phyloP scores from a whole-genome alignment of 2,888 invertebrate genomes.

The Campaea margaritaria region DNA sequence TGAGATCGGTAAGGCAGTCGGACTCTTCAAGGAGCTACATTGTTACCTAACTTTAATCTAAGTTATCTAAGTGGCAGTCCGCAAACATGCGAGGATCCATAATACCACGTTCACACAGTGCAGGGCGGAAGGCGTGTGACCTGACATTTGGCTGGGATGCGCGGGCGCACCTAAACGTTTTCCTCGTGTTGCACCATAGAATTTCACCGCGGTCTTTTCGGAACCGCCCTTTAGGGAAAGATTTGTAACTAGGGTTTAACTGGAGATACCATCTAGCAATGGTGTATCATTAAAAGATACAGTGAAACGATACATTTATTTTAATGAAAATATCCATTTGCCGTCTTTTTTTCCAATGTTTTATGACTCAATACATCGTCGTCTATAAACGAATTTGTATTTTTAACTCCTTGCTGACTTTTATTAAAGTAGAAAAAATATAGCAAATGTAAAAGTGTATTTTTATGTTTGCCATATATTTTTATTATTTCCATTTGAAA shows the following conservation, averaged over 20 bases:
- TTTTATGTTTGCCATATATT: no score
- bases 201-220: slow-evolving; percentile 35
- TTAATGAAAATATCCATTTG: no score
- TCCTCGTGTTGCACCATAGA: slow-evolving; percentile 41
- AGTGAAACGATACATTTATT: no score
- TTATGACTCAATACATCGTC: no score
- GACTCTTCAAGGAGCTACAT: neutral
- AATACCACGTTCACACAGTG: slow-evolving; percentile 69
- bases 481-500: no score
- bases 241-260: slow-evolving; percentile 10
- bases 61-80: slow-evolving; percentile 20
- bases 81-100: slow-evolving; percentile 23
- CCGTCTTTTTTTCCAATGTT: no score
- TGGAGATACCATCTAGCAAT: slow-evolving; percentile 1
- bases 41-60: slow-evolving; percentile 8
- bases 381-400: no score
- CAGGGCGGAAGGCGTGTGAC: slow-evolving; percentile 65
- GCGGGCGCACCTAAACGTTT: slow-evolving; percentile 48
- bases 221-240: slow-evolving; percentile 27
- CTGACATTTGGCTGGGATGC: slow-evolving; percentile 68
- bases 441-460: no score
- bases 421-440: no score
- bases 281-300: no score
- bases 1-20: no score
- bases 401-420: no score